These are phyloP conservation scores for Sphenodon punctatus DNA, from an alignment of 2,797 vertebrate genomes.

Conservation along the genomic window DNA sequence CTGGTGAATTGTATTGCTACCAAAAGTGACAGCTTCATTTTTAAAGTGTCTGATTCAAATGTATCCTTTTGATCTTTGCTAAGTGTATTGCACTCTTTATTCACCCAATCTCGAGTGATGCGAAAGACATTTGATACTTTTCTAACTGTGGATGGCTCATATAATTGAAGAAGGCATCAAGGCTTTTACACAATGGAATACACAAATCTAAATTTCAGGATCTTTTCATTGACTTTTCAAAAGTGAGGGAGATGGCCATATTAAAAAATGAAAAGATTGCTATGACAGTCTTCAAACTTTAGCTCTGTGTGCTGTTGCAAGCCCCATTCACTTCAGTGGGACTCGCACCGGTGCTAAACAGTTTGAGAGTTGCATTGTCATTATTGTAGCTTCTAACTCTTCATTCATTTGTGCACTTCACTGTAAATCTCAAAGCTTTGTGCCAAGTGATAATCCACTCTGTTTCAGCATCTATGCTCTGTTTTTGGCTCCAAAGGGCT, in stretches of 20 bases:
- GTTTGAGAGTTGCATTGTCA: neutral
- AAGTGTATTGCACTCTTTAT: neutral
- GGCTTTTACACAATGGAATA: conserved; percentile 15
- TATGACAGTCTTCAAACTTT: too few species aligned
- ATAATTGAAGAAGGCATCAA: neutral
- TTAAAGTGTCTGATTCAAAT: neutral
- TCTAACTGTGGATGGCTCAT: neutral
- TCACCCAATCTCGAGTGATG: neutral
- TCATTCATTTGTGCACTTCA: neutral
- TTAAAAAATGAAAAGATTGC: conserved; percentile 3
- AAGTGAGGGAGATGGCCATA: neutral
- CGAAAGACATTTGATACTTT: conserved; percentile 11
- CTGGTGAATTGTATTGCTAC: neutral
- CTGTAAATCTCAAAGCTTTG: neutral
- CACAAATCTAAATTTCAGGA: conserved; percentile 7
- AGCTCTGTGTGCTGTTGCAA: too few species aligned
- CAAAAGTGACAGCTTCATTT: conserved; percentile 23
- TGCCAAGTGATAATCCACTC: neutral
- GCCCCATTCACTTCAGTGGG: too few species aligned
- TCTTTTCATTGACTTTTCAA: conserved; percentile 24
- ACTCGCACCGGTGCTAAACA: too few species aligned
- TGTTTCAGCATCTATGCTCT: conserved; percentile 26
- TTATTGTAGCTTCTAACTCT: neutral
- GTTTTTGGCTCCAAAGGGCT: conserved; percentile 1
- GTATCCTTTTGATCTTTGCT: neutral